Conservation (phyloP, 2,888 invertebrate species). For the Steromphala cineraria region DNA sequence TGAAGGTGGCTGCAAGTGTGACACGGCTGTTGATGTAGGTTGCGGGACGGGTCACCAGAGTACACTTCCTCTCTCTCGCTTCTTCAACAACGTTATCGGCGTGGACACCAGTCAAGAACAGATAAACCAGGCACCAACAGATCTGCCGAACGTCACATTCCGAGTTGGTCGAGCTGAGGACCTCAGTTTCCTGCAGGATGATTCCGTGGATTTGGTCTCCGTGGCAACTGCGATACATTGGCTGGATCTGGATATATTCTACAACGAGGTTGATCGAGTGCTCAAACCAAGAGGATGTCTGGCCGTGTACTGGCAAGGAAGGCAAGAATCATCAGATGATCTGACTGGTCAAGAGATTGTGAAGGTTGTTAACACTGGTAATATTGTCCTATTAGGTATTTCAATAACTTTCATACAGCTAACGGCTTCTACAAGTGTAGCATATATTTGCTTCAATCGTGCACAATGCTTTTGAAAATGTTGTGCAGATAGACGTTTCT, state of each 20-base stretch:
- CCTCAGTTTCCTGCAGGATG: constrained; percentile 50
- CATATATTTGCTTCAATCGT: no score
- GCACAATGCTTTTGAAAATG: no score
- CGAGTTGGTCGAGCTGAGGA: constrained; percentile 70
- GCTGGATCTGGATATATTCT: constrained; percentile 74
- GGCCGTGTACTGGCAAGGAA: constrained; percentile 45
- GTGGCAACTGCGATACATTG: constrained; percentile 74
- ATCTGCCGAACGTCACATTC: constrained; percentile 39
- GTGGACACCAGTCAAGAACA: constrained; percentile 75
- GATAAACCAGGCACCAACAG: constrained; percentile 68
- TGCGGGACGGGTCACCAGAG: constrained; percentile 76
- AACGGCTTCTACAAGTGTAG: no score
- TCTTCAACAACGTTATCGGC: constrained; percentile 74
- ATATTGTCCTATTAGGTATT: no score
- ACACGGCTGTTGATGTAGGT: constrained; percentile 75
- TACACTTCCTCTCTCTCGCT: constrained; percentile 71
- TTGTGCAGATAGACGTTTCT: no score
- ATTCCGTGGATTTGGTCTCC: constrained; percentile 69
- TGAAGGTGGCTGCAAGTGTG: neutral
- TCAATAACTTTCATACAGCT: no score
- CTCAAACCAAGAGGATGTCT: constrained; percentile 73
- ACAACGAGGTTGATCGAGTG: constrained; percentile 71
- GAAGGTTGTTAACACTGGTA: no score
- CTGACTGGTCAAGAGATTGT: no score
- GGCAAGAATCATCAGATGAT: no score